These are phyloP conservation scores for Ochropleura leucogaster DNA, from an alignment of 2,888 invertebrate species.

Conservation along the genomic window DNA sequence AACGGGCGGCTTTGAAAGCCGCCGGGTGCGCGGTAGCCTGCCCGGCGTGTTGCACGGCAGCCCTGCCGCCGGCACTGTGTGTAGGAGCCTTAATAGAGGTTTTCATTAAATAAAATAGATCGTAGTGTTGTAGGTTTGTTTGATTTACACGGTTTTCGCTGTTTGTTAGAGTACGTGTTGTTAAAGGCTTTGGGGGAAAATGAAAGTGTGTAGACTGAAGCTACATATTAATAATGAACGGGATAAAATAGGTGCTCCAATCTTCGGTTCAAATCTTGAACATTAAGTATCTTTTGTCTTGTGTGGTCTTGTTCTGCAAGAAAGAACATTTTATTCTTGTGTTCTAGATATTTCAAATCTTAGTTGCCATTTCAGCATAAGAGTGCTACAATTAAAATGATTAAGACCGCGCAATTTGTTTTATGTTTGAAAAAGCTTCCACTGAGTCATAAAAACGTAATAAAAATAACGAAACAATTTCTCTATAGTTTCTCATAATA, in stretches of 20 bases:
- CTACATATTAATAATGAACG: too few species aligned
- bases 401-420: not conserved
- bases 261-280: not conserved
- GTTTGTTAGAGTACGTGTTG: not conserved
- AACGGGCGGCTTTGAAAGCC: too few species aligned
- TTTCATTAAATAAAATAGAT: slow-evolving; percentile 39
- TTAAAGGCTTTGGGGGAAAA: not conserved
- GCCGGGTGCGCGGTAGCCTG: too few species aligned
- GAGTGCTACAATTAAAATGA: not conserved
- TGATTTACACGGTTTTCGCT: slow-evolving; percentile 7
- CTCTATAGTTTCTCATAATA: slow-evolving; percentile 7
- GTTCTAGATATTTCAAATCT: not conserved
- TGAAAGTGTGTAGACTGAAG: not conserved
- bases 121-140: not conserved
- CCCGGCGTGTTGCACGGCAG: too few species aligned
- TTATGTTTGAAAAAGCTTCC: not conserved
- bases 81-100: too few species aligned
- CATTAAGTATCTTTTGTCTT: not conserved
- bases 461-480: not conserved
- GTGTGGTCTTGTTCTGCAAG: too few species aligned
- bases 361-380: not conserved
- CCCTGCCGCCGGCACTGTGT: too few species aligned
- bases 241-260: not conserved
- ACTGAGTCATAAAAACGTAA: not conserved
- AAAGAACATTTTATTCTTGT: not conserved